Evolutionary conservation across 2,888 invertebrate species (phyloP), one percentile per base, ranked within the genome.

Genomic region (Machimus atricapillus): DNA sequence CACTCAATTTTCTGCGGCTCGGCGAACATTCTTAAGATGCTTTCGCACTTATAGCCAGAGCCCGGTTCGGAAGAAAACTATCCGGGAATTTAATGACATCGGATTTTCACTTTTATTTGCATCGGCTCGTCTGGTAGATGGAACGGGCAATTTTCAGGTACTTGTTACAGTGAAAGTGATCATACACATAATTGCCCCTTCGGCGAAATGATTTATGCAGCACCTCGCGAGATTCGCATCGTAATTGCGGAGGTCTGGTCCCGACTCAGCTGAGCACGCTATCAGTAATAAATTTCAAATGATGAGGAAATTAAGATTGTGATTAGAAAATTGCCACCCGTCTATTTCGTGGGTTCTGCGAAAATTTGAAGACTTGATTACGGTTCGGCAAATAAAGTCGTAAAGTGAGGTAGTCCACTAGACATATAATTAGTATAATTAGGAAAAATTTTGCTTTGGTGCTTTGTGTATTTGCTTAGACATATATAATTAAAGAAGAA

Each of bases 131-230:
- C 8, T 37, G 12, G 34, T 1, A 77, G 77, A 77, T 19, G 34
- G 7, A 37, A n/a, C 34, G 27, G 34, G 76, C 23, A 43, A 43
- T 40, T 78, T 77, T 78, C 19, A 78, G 78, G 40, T 43, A 40
- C 40, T 66, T 27, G 43, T 12, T 40, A 43, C 43, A 78, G 78
- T 78, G 78, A 78, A 78, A 78, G 78, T 78, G 78, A 78, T 40
- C 78, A 78, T 66, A 66, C 66, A 23, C 66, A 66, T 66, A 66
- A 66, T 66, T 66, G 66, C n/a, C 52, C 16, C 52, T 52, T 52
- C 19, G 52, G 66, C 66, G 66, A 66, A 66, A 66, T 66, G 66
- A 66, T 66, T 66, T 66, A 66, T 66, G 27, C 66, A 66, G 19
- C 19, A 12, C 66, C 66, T 66, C 66, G 8, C 23, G 19, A 52